Evolutionary conservation across 2,797 vertebrate species (phyloP), one percentile per base, ranked within the genome.

Genomic region (Phyllotis vaccarum): DNA sequence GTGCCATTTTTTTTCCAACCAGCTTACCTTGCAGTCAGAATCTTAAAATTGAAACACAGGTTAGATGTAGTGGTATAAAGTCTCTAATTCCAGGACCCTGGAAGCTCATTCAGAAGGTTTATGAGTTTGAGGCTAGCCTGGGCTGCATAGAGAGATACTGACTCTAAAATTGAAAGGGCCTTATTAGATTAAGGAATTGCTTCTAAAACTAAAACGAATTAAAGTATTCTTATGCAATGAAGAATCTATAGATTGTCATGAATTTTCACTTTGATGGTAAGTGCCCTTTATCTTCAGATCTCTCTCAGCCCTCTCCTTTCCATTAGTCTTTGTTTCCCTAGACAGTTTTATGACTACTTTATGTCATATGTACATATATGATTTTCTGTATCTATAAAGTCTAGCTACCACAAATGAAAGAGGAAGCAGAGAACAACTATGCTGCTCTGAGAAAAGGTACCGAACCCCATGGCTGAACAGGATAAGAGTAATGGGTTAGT

Each of bases 91-190:
- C 14, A 70, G 46, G 4, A 86, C 46, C 56, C 9, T 12, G n/a
- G 24, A 56, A 52, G 8, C 24, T 11, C 19, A 56, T 37, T 56
- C 14, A 43, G 27, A 54, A 72, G 17, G 24, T 56, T 29, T 8
- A 72, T 14, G 43, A 86, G 34, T 86, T 86, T 72, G 34, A 72
- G 24, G 34, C 34, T 49, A 40, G 22, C 22, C 64, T 70, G 22
- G 34, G 11, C n/a, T 86, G 27, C n/a, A 56, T 6, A 72, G 31
- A 70, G 24, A 87, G n/a, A 72, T n/a, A 21, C 37, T 70, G 66
- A 19, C n/a, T 72, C 22, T 72, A 87, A 89, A 70, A 70, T 27
- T 58, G 52, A 83, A 93, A 97, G n/a, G 14, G 22, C 82, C 43
- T 34, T 81, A 78, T 89, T 21, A 87, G 12, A 27, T 68, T 74